Evolutionary conservation across 2,113 vertebrate genomes (phyloP), one percentile per base, ranked within the genome.

Genomic region (Columbina picui): DNA sequence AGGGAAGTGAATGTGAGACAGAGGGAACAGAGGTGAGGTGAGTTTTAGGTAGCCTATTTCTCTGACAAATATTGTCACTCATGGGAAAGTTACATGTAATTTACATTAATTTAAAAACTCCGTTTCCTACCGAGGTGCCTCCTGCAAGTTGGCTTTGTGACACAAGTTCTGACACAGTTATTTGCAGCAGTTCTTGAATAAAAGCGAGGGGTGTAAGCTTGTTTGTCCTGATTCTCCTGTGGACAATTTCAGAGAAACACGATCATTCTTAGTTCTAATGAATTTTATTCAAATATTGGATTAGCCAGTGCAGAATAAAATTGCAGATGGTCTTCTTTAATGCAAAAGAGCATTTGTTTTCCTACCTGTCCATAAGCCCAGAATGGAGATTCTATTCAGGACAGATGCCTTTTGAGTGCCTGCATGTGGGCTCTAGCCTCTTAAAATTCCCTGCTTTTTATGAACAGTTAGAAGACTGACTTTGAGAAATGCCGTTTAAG

Each of bases 61-160:
- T 71, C 56, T 71, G 45, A 29, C 30, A 87, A 84, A 13, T 32
- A 6, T n/a, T 69, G 30, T 41, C 30, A 1, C 34, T 39, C 0
- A 0, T 5, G 0, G 6, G 9, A 56, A 65, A 61, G 27, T 47
- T 59, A 11, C 12, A 8, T 0, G 1, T 39, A 38, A 80, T 26
- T 83, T 74, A 49, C 12, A 47, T 22, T n/a, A 38, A n/a, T 75
- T 47, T 52, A 22, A 67, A 71, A 43, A 1, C 4, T 6, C 8
- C 4, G 3, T 82, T 87, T 82, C 27, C 41, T 79, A 32, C 53
- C 18, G 39, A 39, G 10, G 14, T 29, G 14, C 5, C 18, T 68
- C 29, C 30, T 70, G 8, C 43, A 64, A 43, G 34, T 4, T 57
- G 45, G 25, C 26, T 74, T 25, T 20, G 39, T 17, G 53, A 10